Percentiles rank a stretch among this genome's conserved stretches.
Evolutionary conservation across 2,888 invertebrate genomes (phyloP).

Genomic region (Brenthis hecate): DNA sequence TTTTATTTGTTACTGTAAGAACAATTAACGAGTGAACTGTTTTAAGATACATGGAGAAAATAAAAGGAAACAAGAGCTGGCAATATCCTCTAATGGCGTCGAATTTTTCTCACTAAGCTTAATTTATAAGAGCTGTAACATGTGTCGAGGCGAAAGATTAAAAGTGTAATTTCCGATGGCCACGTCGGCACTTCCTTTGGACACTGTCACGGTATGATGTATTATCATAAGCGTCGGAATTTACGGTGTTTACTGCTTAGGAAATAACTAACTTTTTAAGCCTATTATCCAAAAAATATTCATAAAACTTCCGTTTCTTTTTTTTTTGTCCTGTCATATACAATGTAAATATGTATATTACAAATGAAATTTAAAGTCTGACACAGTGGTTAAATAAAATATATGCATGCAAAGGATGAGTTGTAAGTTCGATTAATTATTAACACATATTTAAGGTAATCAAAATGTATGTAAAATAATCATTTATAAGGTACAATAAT

Average conservation of each 20-base stretch:
- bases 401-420: too few relatives aligned
- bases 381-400: too few relatives aligned
- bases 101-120: slow-evolving; percentile 36
- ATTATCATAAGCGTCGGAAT: slow-evolving; percentile 38
- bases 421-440: too few relatives aligned
- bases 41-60: slow-evolving; percentile 22
- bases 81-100: slow-evolving; percentile 34
- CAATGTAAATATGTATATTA: too few relatives aligned
- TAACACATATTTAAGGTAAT: too few relatives aligned
- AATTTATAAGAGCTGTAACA: slow-evolving; percentile 45
- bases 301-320: too few relatives aligned
- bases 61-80: slow-evolving; percentile 25
- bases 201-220: slow-evolving; percentile 45
- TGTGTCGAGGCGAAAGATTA: slow-evolving; percentile 50
- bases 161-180: slow-evolving; percentile 62
- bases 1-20: slow-evolving; percentile 17
- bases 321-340: too few relatives aligned
- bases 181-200: slow-evolving; percentile 50
- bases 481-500: too few relatives aligned
- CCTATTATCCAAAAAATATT: not conserved
- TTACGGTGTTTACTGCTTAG: slow-evolving; percentile 12
- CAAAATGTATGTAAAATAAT: too few relatives aligned
- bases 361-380: too few relatives aligned
- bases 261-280: slow-evolving; percentile 2
- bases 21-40: slow-evolving; percentile 15